Evolutionary conservation across 2,888 invertebrate genomes (phyloP), one percentile per base, ranked within the genome.

Genomic region (Acanthosoma haemorrhoidale): DNA sequence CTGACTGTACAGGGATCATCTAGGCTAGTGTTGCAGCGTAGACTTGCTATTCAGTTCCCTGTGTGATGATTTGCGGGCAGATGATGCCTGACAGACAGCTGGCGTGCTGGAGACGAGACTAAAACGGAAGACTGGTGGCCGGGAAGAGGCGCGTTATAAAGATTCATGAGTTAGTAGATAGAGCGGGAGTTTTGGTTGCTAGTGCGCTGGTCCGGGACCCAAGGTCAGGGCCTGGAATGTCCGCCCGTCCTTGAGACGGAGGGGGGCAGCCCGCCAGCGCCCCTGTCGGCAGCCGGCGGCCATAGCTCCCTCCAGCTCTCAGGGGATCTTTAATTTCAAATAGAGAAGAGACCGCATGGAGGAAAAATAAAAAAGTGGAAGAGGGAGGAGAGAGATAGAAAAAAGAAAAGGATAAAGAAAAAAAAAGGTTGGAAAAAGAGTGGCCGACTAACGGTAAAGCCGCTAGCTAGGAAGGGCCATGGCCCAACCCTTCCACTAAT

Each of bases 161-260:
- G 51, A 51, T 51, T 51, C 51, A 51, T 51, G 51, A 59, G 59
- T 32, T 59, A 59, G 59, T 32, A 59, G 59, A 59, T 34, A 16
- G 32, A 13, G 21, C n/a, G 21, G 61, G 36, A 61, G 61, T 61
- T 61, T 61, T 21, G 61, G 61, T 36, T 61, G 61, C 32, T 61
- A 61, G 61, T 61, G 61, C 21, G 61, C 61, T 61, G 61, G 61
- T 61, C 61, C 61, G 61, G 61, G 61, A 38, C n/a, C 61, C 61
- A 61, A 61, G 61, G 61, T 21, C 61, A 36, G 21, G n/a, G n/a
- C 16, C 32, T 36, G 61, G 61, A 61, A 61, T 61, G 61, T 36
- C n/a, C 21, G 36, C 25, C 32, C 59, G 61, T 11, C 61, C 61
- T 61, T 61, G 61, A 36, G 60, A 21, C 60, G 43, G 43, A 21